Evolutionary conservation across 2,797 vertebrate species (phyloP).

Genomic region (Anomalospiza imberbis): DNA sequence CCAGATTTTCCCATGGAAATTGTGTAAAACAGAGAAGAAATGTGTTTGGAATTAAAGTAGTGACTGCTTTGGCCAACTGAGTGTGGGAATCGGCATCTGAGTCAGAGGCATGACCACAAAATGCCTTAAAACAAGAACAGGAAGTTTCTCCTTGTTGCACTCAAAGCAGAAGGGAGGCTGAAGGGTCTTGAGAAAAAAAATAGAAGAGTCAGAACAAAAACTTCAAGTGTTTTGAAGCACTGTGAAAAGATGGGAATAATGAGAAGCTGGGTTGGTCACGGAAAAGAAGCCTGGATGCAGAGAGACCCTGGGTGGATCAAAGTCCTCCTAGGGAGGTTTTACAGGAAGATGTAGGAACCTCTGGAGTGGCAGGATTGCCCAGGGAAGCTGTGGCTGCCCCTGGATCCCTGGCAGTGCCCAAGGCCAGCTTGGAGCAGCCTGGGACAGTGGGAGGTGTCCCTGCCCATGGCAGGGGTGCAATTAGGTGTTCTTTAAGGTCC

Average conservation of each 20-base stretch:
- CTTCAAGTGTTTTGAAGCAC: background rate
- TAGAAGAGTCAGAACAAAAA: background rate
- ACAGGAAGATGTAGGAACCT: background rate
- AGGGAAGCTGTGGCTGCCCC: background rate
- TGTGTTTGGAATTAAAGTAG: background rate
- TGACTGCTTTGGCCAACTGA: background rate
- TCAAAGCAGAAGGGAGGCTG: background rate
- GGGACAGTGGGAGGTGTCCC: background rate
- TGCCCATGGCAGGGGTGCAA: background rate
- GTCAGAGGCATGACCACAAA: background rate
- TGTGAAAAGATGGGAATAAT: background rate
- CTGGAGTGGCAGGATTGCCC: background rate
- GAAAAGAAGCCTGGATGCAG: background rate
- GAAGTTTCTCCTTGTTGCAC: background rate
- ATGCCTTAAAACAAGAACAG: background rate
- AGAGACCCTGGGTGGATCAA: background rate
- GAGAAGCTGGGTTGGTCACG: background rate
- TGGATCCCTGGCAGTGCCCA: background rate
- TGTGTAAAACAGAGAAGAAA: background rate
- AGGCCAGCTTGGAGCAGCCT: background rate
- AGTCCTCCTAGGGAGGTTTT: background rate
- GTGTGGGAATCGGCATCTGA: background rate
- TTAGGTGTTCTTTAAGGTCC: fast-evolving
- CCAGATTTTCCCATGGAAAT: background rate
- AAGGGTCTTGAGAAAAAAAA: background rate